These are phyloP conservation scores for Myzus persicae DNA, from an alignment of 1,140 invertebrate genomes.

Conservation along the genomic window DNA sequence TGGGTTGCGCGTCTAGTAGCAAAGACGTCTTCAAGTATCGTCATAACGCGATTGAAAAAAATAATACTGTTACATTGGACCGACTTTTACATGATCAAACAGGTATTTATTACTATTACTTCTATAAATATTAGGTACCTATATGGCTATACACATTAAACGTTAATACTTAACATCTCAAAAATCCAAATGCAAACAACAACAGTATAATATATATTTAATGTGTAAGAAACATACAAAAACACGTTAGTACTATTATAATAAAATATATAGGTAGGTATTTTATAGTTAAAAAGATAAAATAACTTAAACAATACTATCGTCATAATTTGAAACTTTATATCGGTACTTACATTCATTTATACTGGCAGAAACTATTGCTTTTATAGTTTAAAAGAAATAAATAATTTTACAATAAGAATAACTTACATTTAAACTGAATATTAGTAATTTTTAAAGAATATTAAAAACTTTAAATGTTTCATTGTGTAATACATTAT, in stretches of 20 bases:
- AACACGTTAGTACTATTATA: neutral
- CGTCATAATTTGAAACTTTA: neutral
- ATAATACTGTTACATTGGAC: conserved; percentile 4
- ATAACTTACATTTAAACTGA: no score
- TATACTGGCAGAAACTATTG: neutral
- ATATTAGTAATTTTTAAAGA: no score
- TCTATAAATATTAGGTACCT: neutral
- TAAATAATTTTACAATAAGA: neutral
- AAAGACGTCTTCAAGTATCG: conserved; percentile 38
- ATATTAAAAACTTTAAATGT: no score
- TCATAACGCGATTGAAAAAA: neutral
- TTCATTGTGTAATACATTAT: no score
- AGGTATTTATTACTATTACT: conserved; percentile 2
- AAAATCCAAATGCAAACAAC: neutral
- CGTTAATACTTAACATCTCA: neutral
- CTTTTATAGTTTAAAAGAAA: neutral
- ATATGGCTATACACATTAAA: neutral
- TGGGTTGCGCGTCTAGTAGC: conserved; percentile 45
- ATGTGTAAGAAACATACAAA: neutral
- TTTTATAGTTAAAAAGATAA: neutral
- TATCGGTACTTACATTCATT: neutral
- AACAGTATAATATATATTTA: neutral
- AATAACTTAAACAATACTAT: neutral
- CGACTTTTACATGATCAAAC: conserved; percentile 7
- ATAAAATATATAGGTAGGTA: neutral